Evolutionary conservation across 2,113 vertebrate genomes (phyloP), one percentile per base, ranked within the genome.

Genomic region (Caretta caretta): DNA sequence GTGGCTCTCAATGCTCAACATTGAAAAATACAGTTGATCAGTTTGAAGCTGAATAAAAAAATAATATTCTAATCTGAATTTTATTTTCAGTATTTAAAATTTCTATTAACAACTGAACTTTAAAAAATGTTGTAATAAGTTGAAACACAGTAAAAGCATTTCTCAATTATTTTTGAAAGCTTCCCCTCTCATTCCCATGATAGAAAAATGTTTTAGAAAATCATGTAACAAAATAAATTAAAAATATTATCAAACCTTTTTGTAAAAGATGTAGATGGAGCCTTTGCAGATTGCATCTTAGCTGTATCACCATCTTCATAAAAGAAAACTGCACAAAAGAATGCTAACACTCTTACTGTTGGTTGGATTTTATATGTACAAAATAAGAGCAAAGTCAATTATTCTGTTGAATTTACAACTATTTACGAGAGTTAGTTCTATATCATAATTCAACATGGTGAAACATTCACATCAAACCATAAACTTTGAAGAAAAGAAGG

Each of bases 1-100:
- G 93, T 98, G 98, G 97, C 98, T 93, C 97, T 98, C 98, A 90
- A 97, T 42, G 69, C 93, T 78, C 92, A 95, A 51, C 24, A 94
- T 90, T 97, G 84, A 95, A 96, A 89, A 84, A 31, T 1, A 59
- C 0, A 62, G 57, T 65, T n/a, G 48, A 10, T 1, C 7, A 57
- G 10, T 31, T 59, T 0, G 22, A 51, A 81, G 54, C 57, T 0
- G 2, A 82, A 92, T 38, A 29, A 62, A 51, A 51, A 50, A 84
- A 27, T 53, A 65, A 14, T n/a, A 59, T 35, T 35, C 46, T 14
- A 1, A 42, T 27, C 46, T 51, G 31, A 65, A 87, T 11, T 84
- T 92, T 86, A 51, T 54, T 89, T 95, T 49, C 42, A 53, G 14
- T 35, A 14, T 59, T 62, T 87, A 90, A 88, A 86, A 90, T 14